Evolutionary conservation across 2,797 vertebrate genomes (phyloP).

Genomic region (Hephaestus fuliginosus): DNA sequence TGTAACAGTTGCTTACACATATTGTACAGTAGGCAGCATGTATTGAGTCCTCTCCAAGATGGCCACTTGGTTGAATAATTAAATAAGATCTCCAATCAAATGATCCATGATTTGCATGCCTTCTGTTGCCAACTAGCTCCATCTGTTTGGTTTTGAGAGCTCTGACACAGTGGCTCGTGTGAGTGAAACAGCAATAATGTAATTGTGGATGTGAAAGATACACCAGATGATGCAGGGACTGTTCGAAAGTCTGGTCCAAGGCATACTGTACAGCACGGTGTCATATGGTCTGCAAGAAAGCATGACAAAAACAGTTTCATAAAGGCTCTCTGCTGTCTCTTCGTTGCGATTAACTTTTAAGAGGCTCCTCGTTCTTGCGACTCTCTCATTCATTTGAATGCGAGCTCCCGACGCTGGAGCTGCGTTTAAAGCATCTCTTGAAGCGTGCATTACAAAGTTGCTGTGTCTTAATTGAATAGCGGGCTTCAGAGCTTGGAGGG

Average conservation of each 20-base stretch:
- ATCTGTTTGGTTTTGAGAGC: conserved; percentile 86
- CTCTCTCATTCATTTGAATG: conserved; percentile 33
- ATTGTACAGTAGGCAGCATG: conserved; percentile 81
- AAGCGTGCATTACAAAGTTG: conserved; percentile 75
- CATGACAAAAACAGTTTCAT: conserved; percentile 71
- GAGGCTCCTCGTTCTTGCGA: conserved; percentile 22
- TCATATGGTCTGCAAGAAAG: conserved; percentile 78
- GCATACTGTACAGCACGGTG: conserved; percentile 75
- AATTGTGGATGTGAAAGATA: conserved; percentile 82
- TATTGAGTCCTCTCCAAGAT: conserved; percentile 76
- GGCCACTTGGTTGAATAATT: conserved; percentile 85
- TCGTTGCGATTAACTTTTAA: conserved; percentile 46
- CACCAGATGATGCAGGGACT: conserved; percentile 82
- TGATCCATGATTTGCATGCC: conserved; percentile 85
- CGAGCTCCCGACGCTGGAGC: conserved; percentile 1
- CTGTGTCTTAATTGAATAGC: conserved; percentile 82
- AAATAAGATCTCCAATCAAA: conserved; percentile 85
- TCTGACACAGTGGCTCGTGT: conserved; percentile 84
- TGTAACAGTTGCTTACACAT: conserved; percentile 80
- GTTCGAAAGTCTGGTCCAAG: conserved; percentile 78
- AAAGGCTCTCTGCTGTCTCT: conserved; percentile 40
- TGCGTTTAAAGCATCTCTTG: conserved; percentile 37
- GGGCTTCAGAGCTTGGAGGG: conserved; percentile 76
- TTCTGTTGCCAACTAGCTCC: conserved; percentile 86
- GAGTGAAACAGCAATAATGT: conserved; percentile 84